Conservation (phyloP, 2,888 invertebrate species). For the Bimastos eiseni region DNA sequence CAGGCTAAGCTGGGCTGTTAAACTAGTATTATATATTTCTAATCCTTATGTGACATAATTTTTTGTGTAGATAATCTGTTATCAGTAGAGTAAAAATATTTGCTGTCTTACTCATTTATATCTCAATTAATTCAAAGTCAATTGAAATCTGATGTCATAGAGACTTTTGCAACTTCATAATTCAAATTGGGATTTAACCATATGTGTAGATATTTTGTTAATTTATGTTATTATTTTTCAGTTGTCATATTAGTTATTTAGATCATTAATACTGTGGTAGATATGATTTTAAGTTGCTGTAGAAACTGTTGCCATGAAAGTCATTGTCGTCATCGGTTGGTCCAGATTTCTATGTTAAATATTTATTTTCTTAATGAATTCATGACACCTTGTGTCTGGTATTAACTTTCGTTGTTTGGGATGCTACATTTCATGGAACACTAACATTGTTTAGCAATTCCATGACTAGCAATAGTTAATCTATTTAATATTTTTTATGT, state of each 20-base stretch:
- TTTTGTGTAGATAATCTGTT: no score
- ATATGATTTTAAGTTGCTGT: constrained; percentile 16
- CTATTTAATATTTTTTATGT: not conserved
- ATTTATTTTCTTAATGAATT: not conserved
- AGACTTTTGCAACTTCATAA: not conserved
- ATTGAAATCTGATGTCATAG: no score
- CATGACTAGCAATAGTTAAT: not conserved
- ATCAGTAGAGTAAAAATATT: no score
- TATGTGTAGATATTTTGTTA: not conserved
- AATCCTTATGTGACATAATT: not conserved
- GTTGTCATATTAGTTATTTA: not conserved
- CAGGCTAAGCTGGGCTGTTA: no score
- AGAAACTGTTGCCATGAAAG: not conserved
- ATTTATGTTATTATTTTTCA: not conserved
- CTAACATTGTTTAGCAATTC: not conserved
- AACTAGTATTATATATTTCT: no score
- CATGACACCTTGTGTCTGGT: not conserved
- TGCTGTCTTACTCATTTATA: no score
- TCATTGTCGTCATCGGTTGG: not conserved
- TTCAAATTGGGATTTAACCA: not conserved
- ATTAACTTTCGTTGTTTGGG: not conserved
- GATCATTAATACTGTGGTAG: not conserved
- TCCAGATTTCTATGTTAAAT: not conserved
- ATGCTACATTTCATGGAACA: not conserved
- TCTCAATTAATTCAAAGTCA: no score